Percentiles rank a stretch among this genome's conserved stretches.
phyloP scores from a whole-genome alignment of 2,113 vertebrate species.

The Pseudonaja textilis region DNA sequence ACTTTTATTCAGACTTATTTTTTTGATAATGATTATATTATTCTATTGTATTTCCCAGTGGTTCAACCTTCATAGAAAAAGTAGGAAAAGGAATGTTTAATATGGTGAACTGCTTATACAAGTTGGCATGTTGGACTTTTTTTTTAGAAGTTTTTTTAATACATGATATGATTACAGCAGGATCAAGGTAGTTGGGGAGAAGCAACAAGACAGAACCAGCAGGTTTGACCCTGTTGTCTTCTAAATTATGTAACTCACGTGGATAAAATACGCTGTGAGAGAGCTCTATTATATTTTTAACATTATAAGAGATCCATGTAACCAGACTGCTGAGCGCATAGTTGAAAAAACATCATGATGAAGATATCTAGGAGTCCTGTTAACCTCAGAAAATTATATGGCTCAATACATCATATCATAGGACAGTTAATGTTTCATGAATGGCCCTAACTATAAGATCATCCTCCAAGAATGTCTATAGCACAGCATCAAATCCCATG shows the following conservation, averaged over 20 bases:
- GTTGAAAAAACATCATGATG: not conserved
- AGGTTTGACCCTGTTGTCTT: not conserved
- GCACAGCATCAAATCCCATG: not conserved
- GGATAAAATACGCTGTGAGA: not conserved
- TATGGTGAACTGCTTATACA: not conserved
- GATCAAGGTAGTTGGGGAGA: not conserved
- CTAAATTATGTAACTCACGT: not conserved
- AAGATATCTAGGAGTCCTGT: not conserved
- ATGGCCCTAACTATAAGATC: not conserved
- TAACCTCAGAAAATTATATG: not conserved
- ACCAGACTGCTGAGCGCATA: not conserved
- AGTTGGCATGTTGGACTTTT: not conserved
- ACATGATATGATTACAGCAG: not conserved
- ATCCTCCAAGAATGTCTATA: not conserved
- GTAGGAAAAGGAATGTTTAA: not conserved
- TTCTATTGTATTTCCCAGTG: not conserved
- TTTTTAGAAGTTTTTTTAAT: not conserved
- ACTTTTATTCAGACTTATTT: not conserved
- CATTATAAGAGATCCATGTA: not conserved
- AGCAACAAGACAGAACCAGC: not conserved
- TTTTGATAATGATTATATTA: not conserved
- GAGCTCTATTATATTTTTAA: not conserved
- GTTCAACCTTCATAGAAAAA: not conserved
- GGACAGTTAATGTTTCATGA: not conserved
- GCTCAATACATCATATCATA: not conserved